Base-by-base conservation (phyloP, 92 coral and sea anemone genomes). In the Umimayanthus chanpuru region DNA sequence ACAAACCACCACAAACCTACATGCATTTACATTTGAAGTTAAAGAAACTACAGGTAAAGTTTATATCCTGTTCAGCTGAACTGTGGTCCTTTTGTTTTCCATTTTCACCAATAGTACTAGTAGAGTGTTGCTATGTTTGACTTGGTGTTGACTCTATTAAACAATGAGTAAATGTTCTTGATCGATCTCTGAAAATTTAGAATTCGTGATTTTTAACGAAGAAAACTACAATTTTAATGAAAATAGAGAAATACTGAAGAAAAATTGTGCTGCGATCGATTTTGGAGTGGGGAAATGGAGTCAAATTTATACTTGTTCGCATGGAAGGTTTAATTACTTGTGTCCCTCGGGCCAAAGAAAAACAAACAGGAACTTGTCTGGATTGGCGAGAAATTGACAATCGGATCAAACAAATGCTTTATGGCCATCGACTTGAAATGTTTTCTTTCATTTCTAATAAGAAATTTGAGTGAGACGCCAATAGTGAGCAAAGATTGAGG, bases 1-100 rank as follows among this genome's bases (percentile, higher is more conserved):
- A 94, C 88, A 95, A 94, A 74, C 96, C 99, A 20, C 99, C 99
- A 64, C 92, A 93, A 66, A 97, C 99, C 25, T 97, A 97, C 92
- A 95, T 97, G 98, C 99, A 97, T 89, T 91, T 97, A 80, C 99
- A 97, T 89, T 77, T 97, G n/a, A 95, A 95, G 89, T 89, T 97
- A 74, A 97, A 97, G 89, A 97, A 97, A 86, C 90, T 97, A 43
- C 99, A 97, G 99, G 99, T 97, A 91, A 82, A 89, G 65, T n/a
- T 9, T 10, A 41, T 15, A 47, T 38, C 39, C 29, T 25, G 18
- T 23, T 79, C 16, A 6, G 72, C 70, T 65, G 87, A 68, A 83
- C 77, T 70, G 77, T 25, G n/a, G 30, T 44, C 44, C 77, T 70
- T 70, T 83, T 83, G 87, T 83, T 83, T 67, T 7, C 39, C 43